Evolutionary conservation across 2,113 vertebrate species (phyloP).

Genomic region (Megaceryle torquata): DNA sequence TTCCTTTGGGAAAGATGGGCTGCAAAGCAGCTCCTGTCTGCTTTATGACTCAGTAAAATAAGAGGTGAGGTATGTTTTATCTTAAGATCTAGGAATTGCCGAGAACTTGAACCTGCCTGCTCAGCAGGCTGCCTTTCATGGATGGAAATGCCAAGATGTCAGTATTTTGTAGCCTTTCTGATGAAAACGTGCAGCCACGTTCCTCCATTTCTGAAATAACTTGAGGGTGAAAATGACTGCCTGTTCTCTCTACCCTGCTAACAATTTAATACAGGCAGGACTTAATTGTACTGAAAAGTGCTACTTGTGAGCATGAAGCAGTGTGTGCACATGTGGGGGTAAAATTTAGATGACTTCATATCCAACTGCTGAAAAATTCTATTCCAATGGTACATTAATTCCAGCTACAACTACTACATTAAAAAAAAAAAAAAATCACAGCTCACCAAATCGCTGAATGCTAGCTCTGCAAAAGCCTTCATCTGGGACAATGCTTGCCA

Average conservation of each 20-base stretch:
- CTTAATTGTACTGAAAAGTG: background rate
- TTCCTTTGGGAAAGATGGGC: background rate
- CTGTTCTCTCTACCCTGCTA: accelerated
- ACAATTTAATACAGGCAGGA: background rate
- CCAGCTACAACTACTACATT: background rate
- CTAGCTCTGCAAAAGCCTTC: background rate
- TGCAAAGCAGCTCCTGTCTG: background rate
- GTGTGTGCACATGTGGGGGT: too few relatives aligned
- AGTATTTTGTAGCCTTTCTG: background rate
- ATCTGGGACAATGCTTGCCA: background rate
- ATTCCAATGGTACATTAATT: background rate
- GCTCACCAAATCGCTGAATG: background rate
- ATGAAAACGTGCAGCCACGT: background rate
- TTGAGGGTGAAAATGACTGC: background rate
- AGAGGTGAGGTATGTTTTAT: background rate
- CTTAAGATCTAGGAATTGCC: background rate
- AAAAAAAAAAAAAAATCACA: background rate
- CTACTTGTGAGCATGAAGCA: background rate
- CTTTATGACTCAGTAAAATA: background rate
- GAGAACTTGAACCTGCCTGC: background rate
- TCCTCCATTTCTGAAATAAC: background rate
- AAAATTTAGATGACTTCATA: background rate
- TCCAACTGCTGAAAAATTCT: background rate
- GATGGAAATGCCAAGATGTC: background rate
- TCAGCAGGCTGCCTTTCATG: background rate